Conservation (phyloP, 2,888 invertebrate genomes). For the Parnassius mnemosyne region DNA sequence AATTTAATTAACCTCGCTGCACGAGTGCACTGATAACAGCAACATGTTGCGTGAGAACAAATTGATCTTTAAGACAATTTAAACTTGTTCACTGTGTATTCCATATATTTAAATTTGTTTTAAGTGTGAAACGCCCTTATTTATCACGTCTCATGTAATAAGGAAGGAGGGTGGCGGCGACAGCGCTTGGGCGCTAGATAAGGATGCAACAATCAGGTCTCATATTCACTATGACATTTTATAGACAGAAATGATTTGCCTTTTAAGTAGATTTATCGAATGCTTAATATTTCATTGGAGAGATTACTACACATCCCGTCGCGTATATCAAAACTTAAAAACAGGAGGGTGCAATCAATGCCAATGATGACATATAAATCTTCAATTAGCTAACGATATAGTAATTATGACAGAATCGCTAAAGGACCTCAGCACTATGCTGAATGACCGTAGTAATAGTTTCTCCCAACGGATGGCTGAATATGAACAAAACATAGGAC, state of each 20-base stretch:
- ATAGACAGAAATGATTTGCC: slow-evolving; percentile 26
- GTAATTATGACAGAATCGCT: no score
- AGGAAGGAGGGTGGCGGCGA: slow-evolving; percentile 72
- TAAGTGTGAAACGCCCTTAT: slow-evolving; percentile 19
- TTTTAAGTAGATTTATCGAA: slow-evolving; percentile 21
- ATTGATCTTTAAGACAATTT: slow-evolving; percentile 36
- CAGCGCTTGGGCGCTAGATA: slow-evolving; percentile 45
- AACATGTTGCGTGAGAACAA: slow-evolving; percentile 65
- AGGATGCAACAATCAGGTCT: slow-evolving; percentile 68
- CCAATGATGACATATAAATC: no score
- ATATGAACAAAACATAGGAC: no score
- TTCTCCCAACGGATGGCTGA: no score
- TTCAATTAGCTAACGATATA: no score
- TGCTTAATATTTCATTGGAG: not conserved
- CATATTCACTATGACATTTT: slow-evolving; percentile 34
- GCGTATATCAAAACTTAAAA: no score
- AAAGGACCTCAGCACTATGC: no score
- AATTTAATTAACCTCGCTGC: slow-evolving; percentile 73
- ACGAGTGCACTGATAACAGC: slow-evolving; percentile 63
- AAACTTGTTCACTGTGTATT: slow-evolving; percentile 19
- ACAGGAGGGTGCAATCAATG: no score
- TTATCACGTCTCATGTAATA: slow-evolving; percentile 52
- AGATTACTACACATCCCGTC: no score
- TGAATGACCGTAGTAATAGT: no score
- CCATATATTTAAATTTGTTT: slow-evolving; percentile 21